These are phyloP conservation scores for Diloba caeruleocephala DNA, from an alignment of 2,888 invertebrate genomes.

Conservation along the genomic window DNA sequence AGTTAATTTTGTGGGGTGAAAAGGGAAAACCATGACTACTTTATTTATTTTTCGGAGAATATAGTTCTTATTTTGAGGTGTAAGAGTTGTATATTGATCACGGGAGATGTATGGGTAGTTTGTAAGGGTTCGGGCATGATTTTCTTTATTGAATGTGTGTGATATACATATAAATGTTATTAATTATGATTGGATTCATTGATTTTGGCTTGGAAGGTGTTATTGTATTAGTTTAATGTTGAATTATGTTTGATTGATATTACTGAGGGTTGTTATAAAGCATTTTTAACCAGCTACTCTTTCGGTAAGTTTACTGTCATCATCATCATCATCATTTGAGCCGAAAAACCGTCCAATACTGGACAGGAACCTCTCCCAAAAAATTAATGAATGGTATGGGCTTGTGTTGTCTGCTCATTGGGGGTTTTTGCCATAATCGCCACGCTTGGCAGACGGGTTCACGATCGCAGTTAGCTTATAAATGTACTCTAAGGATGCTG, in stretches of 20 bases:
- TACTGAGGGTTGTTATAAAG: neutral
- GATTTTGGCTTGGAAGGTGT: slow-evolving; percentile 55
- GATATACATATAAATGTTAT: slow-evolving; percentile 73
- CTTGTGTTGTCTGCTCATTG: too few relatives aligned
- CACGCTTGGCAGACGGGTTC: too few relatives aligned
- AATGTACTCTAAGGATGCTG: too few relatives aligned
- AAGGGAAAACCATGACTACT: slow-evolving; percentile 76
- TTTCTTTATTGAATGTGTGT: slow-evolving; percentile 73
- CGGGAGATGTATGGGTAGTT: slow-evolving; percentile 8
- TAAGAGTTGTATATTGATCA: slow-evolving; percentile 50
- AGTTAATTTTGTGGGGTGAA: slow-evolving; percentile 86
- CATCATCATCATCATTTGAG: too few relatives aligned
- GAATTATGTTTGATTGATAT: slow-evolving; percentile 5
- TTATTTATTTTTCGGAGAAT: slow-evolving; percentile 25
- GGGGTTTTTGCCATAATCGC: too few relatives aligned
- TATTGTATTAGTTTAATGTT: slow-evolving; percentile 27
- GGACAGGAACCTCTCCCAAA: too few relatives aligned
- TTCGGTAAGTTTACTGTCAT: too few relatives aligned
- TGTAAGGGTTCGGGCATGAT: slow-evolving; percentile 48
- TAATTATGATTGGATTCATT: slow-evolving; percentile 69
- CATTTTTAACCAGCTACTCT: too few relatives aligned
- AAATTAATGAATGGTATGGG: too few relatives aligned
- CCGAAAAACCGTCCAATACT: too few relatives aligned
- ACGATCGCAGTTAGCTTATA: too few relatives aligned
- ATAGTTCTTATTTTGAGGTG: slow-evolving; percentile 14